phyloP scores from a whole-genome alignment of 2,888 invertebrate species.

The Orthonevra nobilis region DNA sequence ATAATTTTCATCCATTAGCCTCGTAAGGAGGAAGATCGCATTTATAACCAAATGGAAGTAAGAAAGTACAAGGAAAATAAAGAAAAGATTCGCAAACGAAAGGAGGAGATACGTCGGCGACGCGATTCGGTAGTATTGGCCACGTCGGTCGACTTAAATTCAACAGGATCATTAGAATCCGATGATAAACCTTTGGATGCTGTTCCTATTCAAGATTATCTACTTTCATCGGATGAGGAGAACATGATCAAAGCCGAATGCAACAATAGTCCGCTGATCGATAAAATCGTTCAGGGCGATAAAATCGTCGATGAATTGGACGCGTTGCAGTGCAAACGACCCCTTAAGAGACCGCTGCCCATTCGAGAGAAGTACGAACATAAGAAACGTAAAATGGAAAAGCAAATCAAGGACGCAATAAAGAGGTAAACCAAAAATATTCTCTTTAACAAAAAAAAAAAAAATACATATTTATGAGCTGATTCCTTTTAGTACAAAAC shows the following conservation, averaged over 20 bases:
- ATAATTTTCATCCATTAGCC: slow-evolving; percentile 83
- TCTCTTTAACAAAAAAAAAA: no score
- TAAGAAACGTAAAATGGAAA: slow-evolving; percentile 73
- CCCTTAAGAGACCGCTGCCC: slow-evolving; percentile 73
- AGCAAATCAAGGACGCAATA: slow-evolving; percentile 63
- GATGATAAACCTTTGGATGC: slow-evolving; percentile 19
- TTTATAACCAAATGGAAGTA: slow-evolving; percentile 85
- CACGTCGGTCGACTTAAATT: background rate
- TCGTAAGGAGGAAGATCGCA: slow-evolving; percentile 88
- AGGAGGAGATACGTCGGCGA: slow-evolving; percentile 74
- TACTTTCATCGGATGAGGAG: slow-evolving; percentile 76
- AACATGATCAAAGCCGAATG: slow-evolving; percentile 72
- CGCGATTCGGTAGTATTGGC: slow-evolving; percentile 47
- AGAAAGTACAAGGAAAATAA: slow-evolving; percentile 90
- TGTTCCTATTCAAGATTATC: slow-evolving; percentile 76
- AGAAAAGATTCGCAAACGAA: slow-evolving; percentile 85
- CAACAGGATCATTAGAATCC: slow-evolving; percentile 26
- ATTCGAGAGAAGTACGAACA: slow-evolving; percentile 71
- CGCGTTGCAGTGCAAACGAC: slow-evolving; percentile 74
- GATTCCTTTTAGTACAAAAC: slow-evolving; percentile 68
- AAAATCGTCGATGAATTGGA: slow-evolving; percentile 78
- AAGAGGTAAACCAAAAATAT: slow-evolving; percentile 75
- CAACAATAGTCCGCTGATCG: slow-evolving; percentile 73
- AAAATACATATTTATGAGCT: background rate
- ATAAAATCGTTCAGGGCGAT: slow-evolving; percentile 75